Conservation (phyloP, 2,113 vertebrate genomes). For the Ursus arctos region DNA sequence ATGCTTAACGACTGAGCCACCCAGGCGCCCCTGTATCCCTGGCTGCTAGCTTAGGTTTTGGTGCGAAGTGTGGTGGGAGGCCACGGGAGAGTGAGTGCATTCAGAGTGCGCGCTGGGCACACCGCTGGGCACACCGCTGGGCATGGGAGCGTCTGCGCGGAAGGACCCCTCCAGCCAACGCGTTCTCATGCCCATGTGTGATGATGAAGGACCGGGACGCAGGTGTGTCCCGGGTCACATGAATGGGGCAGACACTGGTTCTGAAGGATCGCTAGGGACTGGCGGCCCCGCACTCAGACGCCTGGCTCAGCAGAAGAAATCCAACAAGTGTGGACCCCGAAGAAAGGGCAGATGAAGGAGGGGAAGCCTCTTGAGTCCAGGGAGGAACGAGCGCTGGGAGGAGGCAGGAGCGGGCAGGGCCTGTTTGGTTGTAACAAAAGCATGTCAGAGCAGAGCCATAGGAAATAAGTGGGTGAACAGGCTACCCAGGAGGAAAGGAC, state of each 20-base stretch:
- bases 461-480: neutral
- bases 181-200: fast-evolving
- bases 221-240: no score
- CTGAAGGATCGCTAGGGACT: neutral
- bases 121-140: fast-evolving
- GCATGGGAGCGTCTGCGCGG: fast-evolving
- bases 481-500: neutral
- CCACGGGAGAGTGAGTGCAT: fast-evolving
- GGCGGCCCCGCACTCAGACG: neutral
- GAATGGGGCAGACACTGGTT: fast-evolving
- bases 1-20: no score
- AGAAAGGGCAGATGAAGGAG: neutral
- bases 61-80: neutral
- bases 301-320: fast-evolving
- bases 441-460: neutral
- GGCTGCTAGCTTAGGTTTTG: neutral
- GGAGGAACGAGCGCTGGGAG: neutral
- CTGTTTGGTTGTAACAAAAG: fast-evolving
- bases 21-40: neutral
- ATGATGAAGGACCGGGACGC: fast-evolving
- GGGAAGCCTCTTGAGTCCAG: neutral
- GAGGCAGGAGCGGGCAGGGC: neutral
- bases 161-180: neutral
- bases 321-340: neutral
- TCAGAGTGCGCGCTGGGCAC: neutral